Percentiles rank a stretch among this genome's conserved stretches.
phyloP scores from a whole-genome alignment of 2,888 invertebrate genomes.

The Cryptophagus acutangulus region DNA sequence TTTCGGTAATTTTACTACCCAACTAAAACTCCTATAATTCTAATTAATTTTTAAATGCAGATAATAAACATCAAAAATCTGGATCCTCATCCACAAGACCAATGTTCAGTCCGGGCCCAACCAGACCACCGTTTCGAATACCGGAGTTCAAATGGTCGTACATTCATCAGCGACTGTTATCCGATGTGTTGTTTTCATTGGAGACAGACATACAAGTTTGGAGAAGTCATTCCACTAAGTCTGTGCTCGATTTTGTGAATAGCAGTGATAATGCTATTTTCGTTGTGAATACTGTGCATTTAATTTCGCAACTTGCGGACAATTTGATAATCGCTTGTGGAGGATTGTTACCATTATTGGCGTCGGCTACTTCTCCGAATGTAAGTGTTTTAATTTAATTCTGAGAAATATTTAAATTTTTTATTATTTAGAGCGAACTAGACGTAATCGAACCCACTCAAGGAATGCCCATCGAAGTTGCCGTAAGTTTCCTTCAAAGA shows the following conservation, averaged over 20 bases:
- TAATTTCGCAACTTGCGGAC: conserved; percentile 97
- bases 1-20: conserved; percentile 76
- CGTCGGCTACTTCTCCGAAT: conserved; percentile 97
- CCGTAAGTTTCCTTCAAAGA: conserved; percentile 95
- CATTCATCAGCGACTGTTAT: conserved; percentile 92
- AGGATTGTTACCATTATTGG: conserved; percentile 90
- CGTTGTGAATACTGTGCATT: conserved; percentile 98
- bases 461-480: conserved; percentile 97
- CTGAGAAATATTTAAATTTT: conserved; percentile 1
- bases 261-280: conserved; percentile 98
- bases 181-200: conserved; percentile 92
- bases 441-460: conserved; percentile 98
- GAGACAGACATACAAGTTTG: conserved; percentile 95
- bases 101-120: conserved; percentile 91
- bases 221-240: conserved; percentile 92
- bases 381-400: conserved; percentile 61
- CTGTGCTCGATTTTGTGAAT: conserved; percentile 96
- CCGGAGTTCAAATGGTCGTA: conserved; percentile 99
- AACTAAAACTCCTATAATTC: too few species aligned
- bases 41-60: conserved; percentile 10
- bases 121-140: conserved; percentile 93
- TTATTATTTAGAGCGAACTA: conserved; percentile 77
- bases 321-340: conserved; percentile 99
- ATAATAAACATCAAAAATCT: conserved; percentile 54
- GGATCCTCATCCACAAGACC: conserved; percentile 66